These are phyloP conservation scores for Speoplatyrhinus poulsoni DNA, from an alignment of 2,113 vertebrate genomes.

Conservation along the genomic window DNA sequence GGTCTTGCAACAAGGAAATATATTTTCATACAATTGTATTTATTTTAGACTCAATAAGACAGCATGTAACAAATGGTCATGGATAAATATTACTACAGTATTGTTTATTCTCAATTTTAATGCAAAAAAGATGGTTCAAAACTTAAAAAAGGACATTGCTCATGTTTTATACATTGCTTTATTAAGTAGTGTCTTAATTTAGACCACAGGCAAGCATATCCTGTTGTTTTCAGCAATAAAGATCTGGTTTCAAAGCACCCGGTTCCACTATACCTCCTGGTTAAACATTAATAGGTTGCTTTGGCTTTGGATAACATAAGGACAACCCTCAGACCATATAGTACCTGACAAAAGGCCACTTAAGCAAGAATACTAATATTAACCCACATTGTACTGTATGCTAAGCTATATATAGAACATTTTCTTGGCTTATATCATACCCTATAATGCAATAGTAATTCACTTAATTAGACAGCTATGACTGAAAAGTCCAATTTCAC, in stretches of 20 bases:
- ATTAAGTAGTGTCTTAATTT: conserved; percentile 30
- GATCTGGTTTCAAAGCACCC: conserved; percentile 63
- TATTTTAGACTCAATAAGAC: too few relatives aligned
- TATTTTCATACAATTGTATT: background rate
- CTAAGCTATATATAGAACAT: background rate
- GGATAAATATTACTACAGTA: background rate
- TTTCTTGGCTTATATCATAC: conserved; percentile 8
- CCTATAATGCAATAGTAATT: conserved; percentile 37
- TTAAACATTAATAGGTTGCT: conserved; percentile 78
- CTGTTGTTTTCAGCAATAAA: conserved; percentile 63
- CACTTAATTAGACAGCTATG: conserved; percentile 14
- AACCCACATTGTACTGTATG: background rate
- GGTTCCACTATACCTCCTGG: conserved; percentile 56
- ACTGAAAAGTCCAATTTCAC: conserved; percentile 29
- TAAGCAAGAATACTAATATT: background rate
- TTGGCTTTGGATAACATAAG: conserved; percentile 15
- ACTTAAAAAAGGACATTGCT: conserved; percentile 1
- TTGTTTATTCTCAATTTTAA: background rate
- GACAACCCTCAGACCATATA: too few relatives aligned
- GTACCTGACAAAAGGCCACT: too few relatives aligned
- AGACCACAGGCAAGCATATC: conserved; percentile 39
- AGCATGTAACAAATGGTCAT: too few relatives aligned
- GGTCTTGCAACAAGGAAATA: too few relatives aligned
- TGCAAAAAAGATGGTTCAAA: background rate
- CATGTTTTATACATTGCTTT: conserved; percentile 7